Base-by-base conservation (phyloP, 2,888 invertebrate species). In the Therioaphis trifolii region DNA sequence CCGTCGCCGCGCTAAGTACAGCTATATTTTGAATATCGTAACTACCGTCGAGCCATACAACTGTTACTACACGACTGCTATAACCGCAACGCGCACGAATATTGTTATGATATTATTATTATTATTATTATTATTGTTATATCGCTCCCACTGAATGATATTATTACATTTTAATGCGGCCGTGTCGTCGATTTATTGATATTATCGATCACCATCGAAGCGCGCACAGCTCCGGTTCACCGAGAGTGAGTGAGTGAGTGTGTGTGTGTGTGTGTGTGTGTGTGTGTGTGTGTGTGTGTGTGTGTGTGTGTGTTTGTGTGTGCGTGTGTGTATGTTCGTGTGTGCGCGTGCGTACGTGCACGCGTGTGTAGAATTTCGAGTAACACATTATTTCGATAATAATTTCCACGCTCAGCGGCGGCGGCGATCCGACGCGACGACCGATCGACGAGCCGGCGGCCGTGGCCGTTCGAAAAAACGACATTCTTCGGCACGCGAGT, bases 401-500 rank as follows among this genome's bases (percentile, higher is more conserved):
- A 58, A 27, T 49, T 18, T 27, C 9, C 55, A 55, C 40, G 55
- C 40, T 21, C 40, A 5, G 27, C 52, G 12, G 24, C 29, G 35
- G 11, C 63, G 14, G 29, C 49, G 63, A n/a, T 49, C 14, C 35
- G 52, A n/a, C 66, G 52, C 52, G 15, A 29, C 27, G 46, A 58
- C 61, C 58, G 72, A 61, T 5, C 40, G 52, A 49, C 35, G 52
- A 40, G 18, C 63, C 68, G 68, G 24, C 71, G 71, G 35, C 72
- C 72, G 80, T 63, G 72, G 49, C 72, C 80, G 72, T 61, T 82
- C 49, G 35, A 46, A 74, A 52, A 72, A 72, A 72, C 80, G 72
- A 82, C 71, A 82, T 82, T 82, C 72, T 72, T 82, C 71, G 63
- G 24, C 63, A 29, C 27, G 43, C 55, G 24, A 35, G 79, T 71